Evolutionary conservation across 2,113 vertebrate species (phyloP).

Genomic region (Dasyurus viverrinus): DNA sequence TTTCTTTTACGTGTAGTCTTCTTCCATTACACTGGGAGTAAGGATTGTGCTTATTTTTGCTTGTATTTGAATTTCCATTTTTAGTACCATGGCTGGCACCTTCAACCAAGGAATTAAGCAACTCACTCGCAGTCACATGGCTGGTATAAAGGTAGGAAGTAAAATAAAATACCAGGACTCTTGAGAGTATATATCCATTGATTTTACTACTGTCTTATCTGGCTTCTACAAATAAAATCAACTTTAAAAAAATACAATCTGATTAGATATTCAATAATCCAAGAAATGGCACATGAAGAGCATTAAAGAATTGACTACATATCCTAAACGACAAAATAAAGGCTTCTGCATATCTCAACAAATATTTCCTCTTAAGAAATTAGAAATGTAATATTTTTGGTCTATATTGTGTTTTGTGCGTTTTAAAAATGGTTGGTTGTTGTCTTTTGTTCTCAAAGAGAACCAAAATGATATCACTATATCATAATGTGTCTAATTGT

Average conservation of each 20-base stretch:
- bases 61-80: neutral
- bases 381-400: neutral
- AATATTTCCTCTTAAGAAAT: neutral
- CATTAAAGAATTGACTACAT: neutral
- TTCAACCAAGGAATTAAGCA: neutral
- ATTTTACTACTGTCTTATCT: neutral
- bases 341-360: neutral
- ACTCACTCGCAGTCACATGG: neutral
- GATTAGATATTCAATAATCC: neutral
- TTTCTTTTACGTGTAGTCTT: neutral
- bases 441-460: too few relatives aligned
- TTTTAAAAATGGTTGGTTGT: neutral
- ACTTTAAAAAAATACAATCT: neutral
- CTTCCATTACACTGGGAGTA: neutral
- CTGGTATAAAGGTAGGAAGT: neutral
- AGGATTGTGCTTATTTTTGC: neutral
- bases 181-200: neutral
- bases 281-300: neutral
- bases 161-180: neutral
- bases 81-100: neutral
- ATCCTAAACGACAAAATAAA: neutral
- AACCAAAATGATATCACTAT: too few relatives aligned
- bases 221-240: neutral
- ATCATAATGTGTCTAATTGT: too few relatives aligned
- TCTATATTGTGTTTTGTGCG: neutral